Conservation (phyloP, 2,888 invertebrate genomes). For the Stenodema calcarata region DNA sequence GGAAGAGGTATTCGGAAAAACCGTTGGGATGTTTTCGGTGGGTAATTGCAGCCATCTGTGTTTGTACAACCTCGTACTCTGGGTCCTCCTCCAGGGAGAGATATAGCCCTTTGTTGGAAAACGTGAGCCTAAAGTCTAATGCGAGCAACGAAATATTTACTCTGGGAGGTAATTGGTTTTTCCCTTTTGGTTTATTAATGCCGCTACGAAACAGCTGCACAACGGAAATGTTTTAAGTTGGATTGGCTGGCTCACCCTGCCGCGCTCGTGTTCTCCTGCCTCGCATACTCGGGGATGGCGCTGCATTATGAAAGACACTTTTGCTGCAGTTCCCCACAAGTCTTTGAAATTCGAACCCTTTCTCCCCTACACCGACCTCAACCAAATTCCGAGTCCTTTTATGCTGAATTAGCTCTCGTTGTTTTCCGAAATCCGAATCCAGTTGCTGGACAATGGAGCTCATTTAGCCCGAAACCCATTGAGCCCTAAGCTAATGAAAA, state of each 20-base stretch:
- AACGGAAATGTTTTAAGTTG: slow-evolving; percentile 25
- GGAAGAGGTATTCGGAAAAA: background rate
- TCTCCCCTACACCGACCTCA: background rate
- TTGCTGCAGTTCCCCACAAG: background rate
- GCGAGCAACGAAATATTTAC: slow-evolving; percentile 41
- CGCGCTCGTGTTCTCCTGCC: background rate
- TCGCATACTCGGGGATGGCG: background rate
- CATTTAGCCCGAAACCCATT: no score
- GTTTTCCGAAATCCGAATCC: no score
- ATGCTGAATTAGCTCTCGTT: no score
- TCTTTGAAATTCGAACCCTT: background rate
- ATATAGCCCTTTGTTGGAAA: slow-evolving; percentile 39
- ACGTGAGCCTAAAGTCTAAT: slow-evolving; percentile 43
- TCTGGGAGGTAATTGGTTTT: slow-evolving; percentile 39
- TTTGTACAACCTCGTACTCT: slow-evolving; percentile 10
- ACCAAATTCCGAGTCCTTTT: no score
- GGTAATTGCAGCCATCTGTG: slow-evolving; percentile 21
- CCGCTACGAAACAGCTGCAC: slow-evolving; percentile 28
- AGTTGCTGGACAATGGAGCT: no score
- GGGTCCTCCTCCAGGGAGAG: slow-evolving; percentile 11
- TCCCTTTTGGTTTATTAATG: slow-evolving; percentile 41
- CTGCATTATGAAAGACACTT: background rate
- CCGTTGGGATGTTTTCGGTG: background rate
- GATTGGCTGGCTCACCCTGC: background rate
- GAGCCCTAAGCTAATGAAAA: no score